These are phyloP conservation scores for Lysiphlebus fabarum DNA, from an alignment of 1,140 invertebrate species.

Conservation along the genomic window DNA sequence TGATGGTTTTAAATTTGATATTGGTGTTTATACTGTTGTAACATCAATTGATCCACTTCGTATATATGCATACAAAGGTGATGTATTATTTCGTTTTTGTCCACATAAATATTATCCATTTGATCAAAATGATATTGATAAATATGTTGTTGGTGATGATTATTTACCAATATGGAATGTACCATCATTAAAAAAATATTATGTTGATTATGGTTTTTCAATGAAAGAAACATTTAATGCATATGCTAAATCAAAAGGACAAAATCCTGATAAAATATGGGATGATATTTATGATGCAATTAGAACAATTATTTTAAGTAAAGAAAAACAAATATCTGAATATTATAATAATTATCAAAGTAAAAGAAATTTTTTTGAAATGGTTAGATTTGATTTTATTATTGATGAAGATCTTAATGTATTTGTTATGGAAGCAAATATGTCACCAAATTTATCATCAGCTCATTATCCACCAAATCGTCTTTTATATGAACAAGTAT, in stretches of 20 bases:
- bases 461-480: conserved; percentile 86
- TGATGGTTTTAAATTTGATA: conserved; percentile 92
- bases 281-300: conserved; percentile 77
- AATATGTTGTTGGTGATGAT: conserved; percentile 93
- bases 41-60: conserved; percentile 89
- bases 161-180: conserved; percentile 94
- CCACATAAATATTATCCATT: conserved; percentile 91
- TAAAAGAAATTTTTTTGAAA: conserved; percentile 83
- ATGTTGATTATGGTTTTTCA: conserved; percentile 71
- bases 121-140: conserved; percentile 73
- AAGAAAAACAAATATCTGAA: conserved; percentile 68
- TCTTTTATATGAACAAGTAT: conserved; percentile 87
- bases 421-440: conserved; percentile 93
- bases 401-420: conserved; percentile 86
- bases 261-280: conserved; percentile 78
- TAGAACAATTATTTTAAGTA: conserved; percentile 67
- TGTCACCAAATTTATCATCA: conserved; percentile 96
- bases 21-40: conserved; percentile 90
- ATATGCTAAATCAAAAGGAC: conserved; percentile 67
- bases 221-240: conserved; percentile 88
- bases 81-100: conserved; percentile 90
- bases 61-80: conserved; percentile 85
- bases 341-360: conserved; percentile 51
- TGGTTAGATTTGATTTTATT: conserved; percentile 91
- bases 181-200: conserved; percentile 76